A percentile compares a stretch with the other conserved stretches of the same genome.
Conservation (phyloP, 1,140 invertebrate species). For the Drosophila sp. region DNA sequence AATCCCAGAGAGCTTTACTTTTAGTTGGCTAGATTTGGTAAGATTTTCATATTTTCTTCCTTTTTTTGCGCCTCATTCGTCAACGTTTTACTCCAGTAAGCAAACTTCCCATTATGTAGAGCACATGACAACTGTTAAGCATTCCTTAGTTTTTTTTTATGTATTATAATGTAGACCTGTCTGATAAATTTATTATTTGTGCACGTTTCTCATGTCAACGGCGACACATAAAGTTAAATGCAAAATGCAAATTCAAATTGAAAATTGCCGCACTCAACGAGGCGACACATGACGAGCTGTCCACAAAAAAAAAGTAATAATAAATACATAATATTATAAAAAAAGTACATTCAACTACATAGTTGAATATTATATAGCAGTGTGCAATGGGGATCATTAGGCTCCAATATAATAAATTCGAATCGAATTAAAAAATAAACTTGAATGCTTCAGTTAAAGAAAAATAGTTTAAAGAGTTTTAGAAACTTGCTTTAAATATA, state of each 20-base stretch:
- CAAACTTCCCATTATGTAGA: conserved; percentile 2
- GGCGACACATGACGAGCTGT: conserved; percentile 66
- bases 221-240: conserved; percentile 54
- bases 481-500: too few species aligned
- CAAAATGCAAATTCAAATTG: conserved; percentile 71
- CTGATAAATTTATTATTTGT: conserved; percentile 63
- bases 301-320: conserved; percentile 50
- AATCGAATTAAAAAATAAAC: too few species aligned
- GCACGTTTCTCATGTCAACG: conserved; percentile 47
- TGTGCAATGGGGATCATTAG: not conserved
- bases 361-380: conserved; percentile 16
- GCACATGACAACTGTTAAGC: conserved; percentile 14
- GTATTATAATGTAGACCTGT: conserved; percentile 32
- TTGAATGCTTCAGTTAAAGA: too few species aligned
- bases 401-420: too few species aligned
- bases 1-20: not conserved
- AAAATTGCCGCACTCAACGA: conserved; percentile 61
- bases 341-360: conserved; percentile 30
- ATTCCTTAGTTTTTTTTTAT: conserved; percentile 3
- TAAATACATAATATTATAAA: conserved; percentile 18
- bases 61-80: too few species aligned
- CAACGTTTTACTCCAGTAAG: not conserved
- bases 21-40: too few species aligned
- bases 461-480: too few species aligned
- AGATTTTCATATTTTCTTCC: too few species aligned